phyloP scores from a whole-genome alignment of 1,140 invertebrate species.

The Sarcophaga peregrina region DNA sequence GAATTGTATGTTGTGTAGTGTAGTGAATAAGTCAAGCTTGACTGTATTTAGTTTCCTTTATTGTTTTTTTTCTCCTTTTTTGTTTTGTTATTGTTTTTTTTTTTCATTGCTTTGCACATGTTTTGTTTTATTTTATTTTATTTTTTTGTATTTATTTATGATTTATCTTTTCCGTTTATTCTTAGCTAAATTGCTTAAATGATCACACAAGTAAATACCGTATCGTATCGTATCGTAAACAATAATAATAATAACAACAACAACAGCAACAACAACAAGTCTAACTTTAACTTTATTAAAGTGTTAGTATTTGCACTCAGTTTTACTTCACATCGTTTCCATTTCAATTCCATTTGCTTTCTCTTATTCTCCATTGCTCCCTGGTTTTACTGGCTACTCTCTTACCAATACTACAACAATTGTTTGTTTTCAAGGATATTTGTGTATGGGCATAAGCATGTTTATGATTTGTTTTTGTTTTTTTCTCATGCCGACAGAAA shows the following conservation, averaged over 20 bases:
- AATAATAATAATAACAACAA: too few relatives aligned
- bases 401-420: not conserved
- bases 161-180: conserved; percentile 19
- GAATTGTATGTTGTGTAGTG: too few relatives aligned
- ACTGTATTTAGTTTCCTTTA: too few relatives aligned
- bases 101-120: not conserved
- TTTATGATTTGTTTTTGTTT: not conserved
- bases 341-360: too few relatives aligned
- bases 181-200: not conserved
- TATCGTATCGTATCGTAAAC: too few relatives aligned
- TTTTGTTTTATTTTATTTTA: too few relatives aligned
- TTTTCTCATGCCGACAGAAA: not conserved
- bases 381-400: not conserved
- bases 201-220: too few relatives aligned
- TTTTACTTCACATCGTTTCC: too few relatives aligned
- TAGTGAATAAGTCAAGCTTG: too few relatives aligned
- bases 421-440: conserved; percentile 12
- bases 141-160: not conserved
- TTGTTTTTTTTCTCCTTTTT: not conserved
- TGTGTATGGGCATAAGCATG: not conserved
- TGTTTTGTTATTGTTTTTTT: not conserved
- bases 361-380: too few relatives aligned
- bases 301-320: conserved; percentile 26
- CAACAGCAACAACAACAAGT: too few relatives aligned
- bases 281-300: not conserved